Percentiles rank a stretch among this genome's conserved stretches.
Conservation (phyloP, 2,797 vertebrate species). For the Eulemur albifrons region DNA sequence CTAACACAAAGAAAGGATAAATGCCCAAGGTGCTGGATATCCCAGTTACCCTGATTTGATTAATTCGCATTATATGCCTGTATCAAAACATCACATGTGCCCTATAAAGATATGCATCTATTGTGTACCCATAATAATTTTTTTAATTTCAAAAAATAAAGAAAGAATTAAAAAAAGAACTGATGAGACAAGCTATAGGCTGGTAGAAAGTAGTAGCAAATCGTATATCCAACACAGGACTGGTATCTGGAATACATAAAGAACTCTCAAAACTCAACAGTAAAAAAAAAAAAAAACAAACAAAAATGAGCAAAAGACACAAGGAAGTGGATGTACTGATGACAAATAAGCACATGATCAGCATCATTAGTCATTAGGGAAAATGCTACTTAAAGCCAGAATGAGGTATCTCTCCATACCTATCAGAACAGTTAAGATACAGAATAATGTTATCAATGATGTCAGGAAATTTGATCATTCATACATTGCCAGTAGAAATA, state of each 20-base stretch:
- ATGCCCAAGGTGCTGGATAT: too few relatives aligned
- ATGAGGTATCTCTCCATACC: neutral
- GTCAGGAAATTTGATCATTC: neutral
- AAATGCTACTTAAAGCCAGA: slow-evolving; percentile 8
- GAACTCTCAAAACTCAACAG: slow-evolving; percentile 30
- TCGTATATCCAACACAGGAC: neutral
- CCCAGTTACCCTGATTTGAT: too few relatives aligned
- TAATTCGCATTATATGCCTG: too few relatives aligned
- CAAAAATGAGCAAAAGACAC: slow-evolving; percentile 7
- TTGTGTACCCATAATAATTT: too few relatives aligned
- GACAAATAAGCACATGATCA: slow-evolving; percentile 20
- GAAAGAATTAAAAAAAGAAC: too few relatives aligned
- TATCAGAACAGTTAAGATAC: neutral
- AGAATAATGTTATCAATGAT: neutral
- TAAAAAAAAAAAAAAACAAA: neutral
- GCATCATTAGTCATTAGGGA: neutral
- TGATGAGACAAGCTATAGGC: neutral
- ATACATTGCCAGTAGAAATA: neutral
- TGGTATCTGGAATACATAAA: neutral
- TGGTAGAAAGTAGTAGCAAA: neutral
- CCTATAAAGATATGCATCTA: too few relatives aligned
- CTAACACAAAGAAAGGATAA: too few relatives aligned
- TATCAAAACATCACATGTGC: too few relatives aligned
- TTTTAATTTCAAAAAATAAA: too few relatives aligned
- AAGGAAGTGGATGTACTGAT: neutral